Percentiles rank a stretch among this genome's conserved stretches.
These are phyloP conservation scores for Odontothrips loti DNA, from an alignment of 2,888 invertebrate genomes.

Conservation along the genomic window DNA sequence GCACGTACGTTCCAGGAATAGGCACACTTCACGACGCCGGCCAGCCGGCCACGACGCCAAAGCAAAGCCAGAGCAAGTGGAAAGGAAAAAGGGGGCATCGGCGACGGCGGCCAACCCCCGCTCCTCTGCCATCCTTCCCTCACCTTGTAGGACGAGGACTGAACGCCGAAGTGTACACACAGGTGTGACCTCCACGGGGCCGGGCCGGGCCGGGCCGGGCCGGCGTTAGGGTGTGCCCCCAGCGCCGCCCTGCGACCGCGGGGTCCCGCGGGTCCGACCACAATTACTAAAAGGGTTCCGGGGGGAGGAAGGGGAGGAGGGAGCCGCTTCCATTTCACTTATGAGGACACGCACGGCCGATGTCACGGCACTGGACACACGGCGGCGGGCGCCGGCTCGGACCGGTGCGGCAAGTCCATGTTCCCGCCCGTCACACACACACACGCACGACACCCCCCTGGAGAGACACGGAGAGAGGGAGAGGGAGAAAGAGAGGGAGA, in stretches of 20 bases:
- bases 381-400: not conserved
- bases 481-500: not conserved
- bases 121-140: not conserved
- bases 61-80: not conserved
- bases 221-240: too few species aligned
- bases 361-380: not conserved
- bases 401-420: not conserved
- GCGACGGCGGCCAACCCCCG: too few species aligned
- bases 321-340: not conserved
- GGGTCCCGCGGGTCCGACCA: not conserved
- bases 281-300: too few species aligned
- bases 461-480: not conserved
- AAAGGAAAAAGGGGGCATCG: not conserved
- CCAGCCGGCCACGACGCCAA: not conserved
- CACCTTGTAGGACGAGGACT: not conserved
- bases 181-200: too few species aligned
- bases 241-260: too few species aligned
- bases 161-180: not conserved
- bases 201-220: too few species aligned
- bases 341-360: not conserved
- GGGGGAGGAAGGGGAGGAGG: not conserved
- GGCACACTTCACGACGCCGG: not conserved
- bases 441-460: not conserved
- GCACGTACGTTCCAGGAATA: constrained; percentile 5
- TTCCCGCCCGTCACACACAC: not conserved